Conservation (phyloP, 1,140 invertebrate genomes). For the Aplysia californica region DNA sequence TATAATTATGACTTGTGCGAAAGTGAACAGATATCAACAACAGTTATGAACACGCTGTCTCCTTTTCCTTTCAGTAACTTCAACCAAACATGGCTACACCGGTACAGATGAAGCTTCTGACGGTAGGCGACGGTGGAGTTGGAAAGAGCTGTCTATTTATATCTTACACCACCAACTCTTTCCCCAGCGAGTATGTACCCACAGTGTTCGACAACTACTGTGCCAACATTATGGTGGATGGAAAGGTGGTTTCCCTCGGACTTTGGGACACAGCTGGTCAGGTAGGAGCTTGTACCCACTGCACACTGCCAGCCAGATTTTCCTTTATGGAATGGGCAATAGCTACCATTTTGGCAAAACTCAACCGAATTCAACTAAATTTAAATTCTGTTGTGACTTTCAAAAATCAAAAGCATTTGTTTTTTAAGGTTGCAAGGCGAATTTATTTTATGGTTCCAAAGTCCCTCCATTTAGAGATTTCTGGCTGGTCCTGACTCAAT, state of each 20-base stretch:
- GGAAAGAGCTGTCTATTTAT: constrained; percentile 98
- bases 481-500: too few species aligned
- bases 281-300: constrained; percentile 30
- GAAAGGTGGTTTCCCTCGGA: constrained; percentile 80
- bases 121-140: constrained; percentile 98
- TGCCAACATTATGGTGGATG: constrained; percentile 95
- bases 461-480: neutral
- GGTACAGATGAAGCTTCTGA: constrained; percentile 84
- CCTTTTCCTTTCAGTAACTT: neutral
- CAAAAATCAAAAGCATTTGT: neutral
- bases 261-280: constrained; percentile 87
- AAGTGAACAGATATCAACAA: neutral
- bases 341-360: neutral
- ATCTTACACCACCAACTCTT: constrained; percentile 97
- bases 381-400: neutral
- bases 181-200: constrained; percentile 97
- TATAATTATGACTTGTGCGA: neutral
- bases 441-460: neutral
- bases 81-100: constrained; percentile 19
- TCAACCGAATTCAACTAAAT: neutral
- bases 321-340: neutral
- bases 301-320: neutral
- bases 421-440: neutral
- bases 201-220: constrained; percentile 99
- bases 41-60: neutral